Base-by-base conservation (phyloP, 2,113 vertebrate genomes). In the Gasterosteus nipponicus region DNA sequence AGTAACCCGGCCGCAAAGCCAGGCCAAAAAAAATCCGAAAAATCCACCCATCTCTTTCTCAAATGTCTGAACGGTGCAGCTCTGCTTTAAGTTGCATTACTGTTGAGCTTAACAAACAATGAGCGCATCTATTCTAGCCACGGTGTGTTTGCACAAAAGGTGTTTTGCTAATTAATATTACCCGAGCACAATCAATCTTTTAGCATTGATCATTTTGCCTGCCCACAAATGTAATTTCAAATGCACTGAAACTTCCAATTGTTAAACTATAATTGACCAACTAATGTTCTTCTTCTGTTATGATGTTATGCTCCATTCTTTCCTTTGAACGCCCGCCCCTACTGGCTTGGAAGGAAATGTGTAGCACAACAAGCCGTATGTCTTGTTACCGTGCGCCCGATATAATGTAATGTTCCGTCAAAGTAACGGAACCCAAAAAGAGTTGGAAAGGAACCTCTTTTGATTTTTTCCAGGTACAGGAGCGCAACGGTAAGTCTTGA, bases 401-500 rank as follows among this genome's bases (percentile, higher is more conserved):
- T 76, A 69, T 82, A 83, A 84, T 87, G 76, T 84, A 38, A 76
- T 66, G 59, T 35, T 71, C 56, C 60, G 49, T 80, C 70, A 69
- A 83, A 84, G 60, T 72, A 54, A 75, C 62, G 80, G 78, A 73
- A 46, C 35, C 76, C 51, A 65, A 75, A 90, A 84, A 83, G 58
- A 86, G 77, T 73, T 42, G 14, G 26, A 54, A 66, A 67, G 76
- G 70, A 84, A 83, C 51, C 61, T 89, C 64, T 86, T 75, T 76
- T 83, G 54, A 78, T 76, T 84, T 92, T 91, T 66, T 38, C 33
- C 92, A 93, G 93, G 88, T 89, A 78, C 86, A 73, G 89, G 91
- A 92, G 86, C 87, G 83, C 59, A 58, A 93, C 89, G 94, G 94
- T 95, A 95, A 95, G 94, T 95, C 71, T 74, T 10, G 87, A 91